Base-by-base conservation (phyloP, 2,113 vertebrate species). In the Zosterops hypoxanthus region DNA sequence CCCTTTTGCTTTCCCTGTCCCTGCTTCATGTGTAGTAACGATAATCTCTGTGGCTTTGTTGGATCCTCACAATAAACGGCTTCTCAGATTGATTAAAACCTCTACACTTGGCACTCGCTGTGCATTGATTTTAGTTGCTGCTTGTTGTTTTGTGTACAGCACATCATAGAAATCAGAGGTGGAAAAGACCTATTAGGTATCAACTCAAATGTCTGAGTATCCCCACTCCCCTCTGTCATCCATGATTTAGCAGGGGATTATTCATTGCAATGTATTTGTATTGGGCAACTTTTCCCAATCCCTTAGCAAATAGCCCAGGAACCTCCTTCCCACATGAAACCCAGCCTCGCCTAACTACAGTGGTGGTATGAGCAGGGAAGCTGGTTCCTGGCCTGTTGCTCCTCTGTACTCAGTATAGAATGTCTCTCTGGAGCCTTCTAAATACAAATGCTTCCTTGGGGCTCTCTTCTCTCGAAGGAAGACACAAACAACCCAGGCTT, bases 11-110 rank as follows among this genome's bases (percentile, higher is more conserved):
- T 86, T 68, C 92, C 59, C 16, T 81, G 90, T 80, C 92, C 84
- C 1, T 0, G 52, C 95, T 95, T 94, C 73, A 20, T 29, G 49
- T 90, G 76, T 50, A 84, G 86, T 33, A 94, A 84, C 24, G 90
- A 92, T 97, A 95, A 96, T 96, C 94, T 96, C 92, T 59, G 76
- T 82, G 2, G 5, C 95, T 97, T 97, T 97, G 94, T 96, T 95
- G 94, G 63, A 95, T 94, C 65, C 73, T 95, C 92, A 95, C 92
- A 96, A 95, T 95, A 95, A 97, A 94, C 0, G 0, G 82, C 84
- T 96, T 95, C 88, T 92, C 63, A 52, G 90, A 95, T 96, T 97
- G 97, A 97, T 97, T 97, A 94, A 97, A 97, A 92, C 65, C 88
- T 84, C 90, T 81, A 78, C 1, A 42, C 88, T 94, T 84, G 66